phyloP scores from a whole-genome alignment of 1,140 invertebrate species.

The Zaprionus camerounensis region DNA sequence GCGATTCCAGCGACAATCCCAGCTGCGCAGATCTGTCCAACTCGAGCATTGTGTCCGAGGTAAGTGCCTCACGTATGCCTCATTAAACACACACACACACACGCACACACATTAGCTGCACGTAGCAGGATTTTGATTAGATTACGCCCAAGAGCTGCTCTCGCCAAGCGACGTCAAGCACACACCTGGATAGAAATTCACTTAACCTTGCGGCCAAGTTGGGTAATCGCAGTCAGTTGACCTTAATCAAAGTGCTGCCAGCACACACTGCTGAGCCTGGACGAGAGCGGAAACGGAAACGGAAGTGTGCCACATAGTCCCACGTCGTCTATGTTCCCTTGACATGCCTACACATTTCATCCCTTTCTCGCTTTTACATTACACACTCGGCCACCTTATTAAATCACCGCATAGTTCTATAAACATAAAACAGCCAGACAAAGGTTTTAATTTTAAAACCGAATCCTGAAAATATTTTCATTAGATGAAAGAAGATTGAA shows the following conservation, averaged over 20 bases:
- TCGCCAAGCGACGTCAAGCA: neutral
- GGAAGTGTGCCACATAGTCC: conserved; percentile 70
- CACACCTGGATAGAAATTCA: conserved; percentile 2
- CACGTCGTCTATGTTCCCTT: conserved; percentile 32
- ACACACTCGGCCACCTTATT: neutral
- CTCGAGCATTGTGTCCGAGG: conserved; percentile 71
- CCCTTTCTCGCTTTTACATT: neutral
- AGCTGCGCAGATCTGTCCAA: conserved; percentile 86
- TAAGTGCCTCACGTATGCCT: conserved; percentile 48
- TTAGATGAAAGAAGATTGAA: too few species aligned
- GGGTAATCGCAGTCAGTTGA: conserved; percentile 42
- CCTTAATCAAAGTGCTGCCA: conserved; percentile 57
- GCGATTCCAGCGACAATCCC: conserved; percentile 91
- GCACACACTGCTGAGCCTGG: neutral
- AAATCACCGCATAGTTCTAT: neutral
- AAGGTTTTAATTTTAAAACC: too few species aligned
- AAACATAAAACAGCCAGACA: too few species aligned
- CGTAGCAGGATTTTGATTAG: conserved; percentile 1
- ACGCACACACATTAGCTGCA: neutral
- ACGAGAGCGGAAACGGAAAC: conserved; percentile 49
- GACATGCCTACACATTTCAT: neutral
- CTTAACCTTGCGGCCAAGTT: conserved; percentile 46
- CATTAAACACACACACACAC: neutral
- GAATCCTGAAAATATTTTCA: too few species aligned
- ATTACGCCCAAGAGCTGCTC: conserved; percentile 5